Evolutionary conservation across 1,140 invertebrate species (phyloP).

Genomic region (Dreissena rostriformis): DNA sequence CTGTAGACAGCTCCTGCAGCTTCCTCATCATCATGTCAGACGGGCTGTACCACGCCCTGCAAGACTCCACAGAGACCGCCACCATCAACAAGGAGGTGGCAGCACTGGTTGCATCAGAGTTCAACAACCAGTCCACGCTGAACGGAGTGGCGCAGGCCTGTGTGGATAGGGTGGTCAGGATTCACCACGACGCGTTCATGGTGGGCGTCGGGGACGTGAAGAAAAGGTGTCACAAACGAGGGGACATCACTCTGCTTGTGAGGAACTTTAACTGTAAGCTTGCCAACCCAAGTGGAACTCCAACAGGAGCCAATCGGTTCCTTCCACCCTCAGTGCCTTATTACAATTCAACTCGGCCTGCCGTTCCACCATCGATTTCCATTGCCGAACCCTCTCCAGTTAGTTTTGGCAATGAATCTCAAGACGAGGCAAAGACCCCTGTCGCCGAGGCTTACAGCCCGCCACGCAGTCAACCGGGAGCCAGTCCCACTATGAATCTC

Average conservation of each 20-base stretch:
- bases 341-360: constrained; percentile 42
- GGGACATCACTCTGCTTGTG: constrained; percentile 92
- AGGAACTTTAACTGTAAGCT: constrained; percentile 93
- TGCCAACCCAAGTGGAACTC: constrained; percentile 83
- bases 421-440: constrained; percentile 57
- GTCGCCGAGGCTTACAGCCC: constrained; percentile 51
- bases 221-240: constrained; percentile 83
- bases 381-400: constrained; percentile 59
- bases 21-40: constrained; percentile 93
- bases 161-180: constrained; percentile 91
- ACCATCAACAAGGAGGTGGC: constrained; percentile 78
- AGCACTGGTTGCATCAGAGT: constrained; percentile 84
- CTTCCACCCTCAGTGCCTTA: constrained; percentile 62
- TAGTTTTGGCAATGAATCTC: constrained; percentile 66
- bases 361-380: constrained; percentile 44
- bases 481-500: constrained; percentile 39
- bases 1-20: constrained; percentile 89
- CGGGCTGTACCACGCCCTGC: constrained; percentile 91
- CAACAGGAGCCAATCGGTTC: constrained; percentile 60
- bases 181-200: constrained; percentile 92
- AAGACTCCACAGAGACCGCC: constrained; percentile 88
- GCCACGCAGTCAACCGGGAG: constrained; percentile 33
- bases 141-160: constrained; percentile 93
- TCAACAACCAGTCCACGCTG: constrained; percentile 89
- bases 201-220: constrained; percentile 69